These are phyloP conservation scores for Lepidurus couesii DNA, from an alignment of 1,140 invertebrate species.

Conservation along the genomic window DNA sequence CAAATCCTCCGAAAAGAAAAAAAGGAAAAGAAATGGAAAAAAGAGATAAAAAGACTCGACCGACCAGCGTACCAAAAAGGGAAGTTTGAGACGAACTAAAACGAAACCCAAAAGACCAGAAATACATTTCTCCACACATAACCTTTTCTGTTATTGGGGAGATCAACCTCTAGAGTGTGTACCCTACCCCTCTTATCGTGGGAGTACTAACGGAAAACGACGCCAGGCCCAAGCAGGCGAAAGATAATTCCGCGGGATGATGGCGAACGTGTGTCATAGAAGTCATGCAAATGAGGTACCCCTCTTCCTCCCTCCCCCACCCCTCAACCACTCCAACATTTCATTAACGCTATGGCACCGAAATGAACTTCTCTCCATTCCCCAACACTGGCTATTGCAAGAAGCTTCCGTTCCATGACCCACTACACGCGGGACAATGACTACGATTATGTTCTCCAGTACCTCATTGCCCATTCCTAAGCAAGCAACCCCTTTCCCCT, in stretches of 20 bases:
- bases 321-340: not conserved
- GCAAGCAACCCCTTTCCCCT: not conserved
- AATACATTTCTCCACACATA: not conserved
- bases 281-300: slow-evolving; percentile 3
- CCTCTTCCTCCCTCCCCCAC: not conserved
- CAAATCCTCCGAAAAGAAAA: not conserved
- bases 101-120: not conserved
- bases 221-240: not conserved
- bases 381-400: not conserved
- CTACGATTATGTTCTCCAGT: not conserved
- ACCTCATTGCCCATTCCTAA: not conserved
- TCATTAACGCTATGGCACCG: slow-evolving; percentile 18
- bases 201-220: not conserved
- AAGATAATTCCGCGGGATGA: not conserved
- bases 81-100: not conserved
- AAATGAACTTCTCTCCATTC: slow-evolving; percentile 12
- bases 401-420: not conserved
- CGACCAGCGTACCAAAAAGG: not conserved
- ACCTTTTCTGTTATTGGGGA: not conserved
- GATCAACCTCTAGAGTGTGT: not conserved
- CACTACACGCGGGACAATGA: slow-evolving; percentile 9
- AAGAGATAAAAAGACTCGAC: not conserved
- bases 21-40: not conserved
- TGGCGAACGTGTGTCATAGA: slow-evolving; percentile 11
- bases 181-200: not conserved